Evolutionary conservation across 2,797 vertebrate species (phyloP).

Genomic region (Orientallactaga sibirica): DNA sequence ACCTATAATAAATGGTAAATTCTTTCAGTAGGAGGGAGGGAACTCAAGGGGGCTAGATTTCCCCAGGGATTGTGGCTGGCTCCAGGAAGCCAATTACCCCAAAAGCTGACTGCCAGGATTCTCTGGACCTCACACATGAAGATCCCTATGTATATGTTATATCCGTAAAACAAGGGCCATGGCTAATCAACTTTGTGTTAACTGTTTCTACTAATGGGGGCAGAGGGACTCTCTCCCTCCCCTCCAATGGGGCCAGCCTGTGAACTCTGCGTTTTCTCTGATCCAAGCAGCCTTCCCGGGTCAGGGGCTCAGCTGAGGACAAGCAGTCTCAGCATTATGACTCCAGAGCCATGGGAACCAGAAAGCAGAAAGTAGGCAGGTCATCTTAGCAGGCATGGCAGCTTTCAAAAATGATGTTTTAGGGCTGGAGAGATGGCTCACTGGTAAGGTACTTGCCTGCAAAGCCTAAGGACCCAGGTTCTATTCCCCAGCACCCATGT

Average conservation of each 20-base stretch:
- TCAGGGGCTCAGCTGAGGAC: background rate
- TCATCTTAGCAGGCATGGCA: fast-evolving
- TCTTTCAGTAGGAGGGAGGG: background rate
- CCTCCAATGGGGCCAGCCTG: background rate
- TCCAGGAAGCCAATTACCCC: background rate
- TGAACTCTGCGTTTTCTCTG: background rate
- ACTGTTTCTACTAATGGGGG: too few relatives aligned
- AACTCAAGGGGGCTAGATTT: background rate
- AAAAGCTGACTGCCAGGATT: background rate
- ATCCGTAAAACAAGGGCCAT: background rate
- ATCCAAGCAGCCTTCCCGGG: background rate
- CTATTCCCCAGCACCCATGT: too few relatives aligned
- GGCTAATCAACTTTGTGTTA: background rate
- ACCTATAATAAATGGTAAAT: background rate
- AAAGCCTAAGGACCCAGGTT: too few relatives aligned
- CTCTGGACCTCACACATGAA: background rate
- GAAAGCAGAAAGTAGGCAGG: background rate
- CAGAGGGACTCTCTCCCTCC: background rate
- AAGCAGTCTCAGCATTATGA: background rate
- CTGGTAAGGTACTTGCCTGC: too few relatives aligned
- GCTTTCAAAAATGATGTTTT: background rate
- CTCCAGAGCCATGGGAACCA: background rate
- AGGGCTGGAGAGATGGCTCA: too few relatives aligned
- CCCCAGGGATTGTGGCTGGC: background rate
- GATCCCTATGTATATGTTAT: background rate